Evolutionary conservation across 1,140 invertebrate species (phyloP).

Genomic region (Lineus longissimus): DNA sequence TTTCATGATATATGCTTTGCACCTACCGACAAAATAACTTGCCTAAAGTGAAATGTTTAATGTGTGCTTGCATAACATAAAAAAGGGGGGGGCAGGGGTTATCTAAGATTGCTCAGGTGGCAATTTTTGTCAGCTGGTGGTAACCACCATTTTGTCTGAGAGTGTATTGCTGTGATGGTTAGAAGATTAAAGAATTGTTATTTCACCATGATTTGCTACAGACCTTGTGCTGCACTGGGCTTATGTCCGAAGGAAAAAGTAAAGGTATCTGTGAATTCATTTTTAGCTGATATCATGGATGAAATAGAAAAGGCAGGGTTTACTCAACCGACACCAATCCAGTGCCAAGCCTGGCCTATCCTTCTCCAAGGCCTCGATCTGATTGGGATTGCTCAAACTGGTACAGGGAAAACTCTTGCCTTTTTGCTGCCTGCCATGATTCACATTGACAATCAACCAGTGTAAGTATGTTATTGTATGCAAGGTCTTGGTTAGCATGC

Average conservation of each 20-base stretch:
- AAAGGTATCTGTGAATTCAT: slow-evolving; percentile 10
- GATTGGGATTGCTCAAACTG: slow-evolving; percentile 81
- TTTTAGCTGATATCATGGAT: slow-evolving; percentile 49
- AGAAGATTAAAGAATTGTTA: no score
- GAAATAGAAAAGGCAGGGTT: slow-evolving; percentile 46
- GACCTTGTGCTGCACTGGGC: no score
- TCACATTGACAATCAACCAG: slow-evolving; percentile 77
- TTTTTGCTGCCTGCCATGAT: slow-evolving; percentile 87
- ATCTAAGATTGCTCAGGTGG: no score
- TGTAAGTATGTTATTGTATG: slow-evolving; percentile 34
- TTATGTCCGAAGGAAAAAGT: no score
- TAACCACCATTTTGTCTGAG: no score
- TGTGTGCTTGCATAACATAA: no score
- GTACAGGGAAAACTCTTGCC: slow-evolving; percentile 84
- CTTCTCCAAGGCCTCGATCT: slow-evolving; percentile 78
- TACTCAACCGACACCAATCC: slow-evolving; percentile 48
- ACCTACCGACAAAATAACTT: not conserved
- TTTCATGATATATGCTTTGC: not conserved
- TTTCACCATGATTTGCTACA: no score
- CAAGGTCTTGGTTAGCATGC: not conserved
- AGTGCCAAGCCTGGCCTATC: slow-evolving; percentile 81
- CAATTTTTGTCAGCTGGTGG: no score
- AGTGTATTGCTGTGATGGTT: no score
- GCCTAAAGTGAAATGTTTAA: no score
- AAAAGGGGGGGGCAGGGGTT: no score